Percentiles rank a stretch among this genome's conserved stretches.
Conservation (phyloP, 2,797 vertebrate species). For the Tiaroga cobitis region DNA sequence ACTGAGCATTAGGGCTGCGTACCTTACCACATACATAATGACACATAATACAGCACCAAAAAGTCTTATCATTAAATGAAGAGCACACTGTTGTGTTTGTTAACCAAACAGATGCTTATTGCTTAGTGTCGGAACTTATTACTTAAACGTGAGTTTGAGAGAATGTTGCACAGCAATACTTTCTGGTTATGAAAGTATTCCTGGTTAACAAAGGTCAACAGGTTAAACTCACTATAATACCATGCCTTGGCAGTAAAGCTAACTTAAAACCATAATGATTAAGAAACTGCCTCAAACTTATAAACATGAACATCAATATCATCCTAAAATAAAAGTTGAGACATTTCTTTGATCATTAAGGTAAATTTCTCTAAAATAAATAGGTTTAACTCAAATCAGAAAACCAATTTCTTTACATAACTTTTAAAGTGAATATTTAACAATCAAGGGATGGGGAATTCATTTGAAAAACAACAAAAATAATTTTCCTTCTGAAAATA, state of each 20-base stretch:
- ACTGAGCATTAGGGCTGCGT: neutral
- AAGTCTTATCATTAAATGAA: neutral
- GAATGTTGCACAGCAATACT: neutral
- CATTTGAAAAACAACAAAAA: neutral
- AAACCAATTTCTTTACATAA: neutral
- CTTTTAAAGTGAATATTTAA: neutral
- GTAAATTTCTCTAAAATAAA: neutral
- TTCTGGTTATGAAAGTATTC: neutral
- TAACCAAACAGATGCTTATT: neutral
- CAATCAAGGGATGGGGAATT: neutral
- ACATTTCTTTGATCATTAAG: neutral
- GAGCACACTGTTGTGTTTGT: neutral
- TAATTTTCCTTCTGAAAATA: neutral
- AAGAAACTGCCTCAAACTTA: neutral
- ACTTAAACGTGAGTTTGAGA: neutral
- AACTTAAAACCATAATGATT: neutral
- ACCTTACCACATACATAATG: neutral
- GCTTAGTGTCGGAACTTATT: no score
- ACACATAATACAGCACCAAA: neutral
- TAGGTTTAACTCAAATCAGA: neutral
- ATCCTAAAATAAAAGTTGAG: neutral
- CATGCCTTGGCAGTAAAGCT: neutral
- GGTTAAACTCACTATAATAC: neutral
- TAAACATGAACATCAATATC: neutral
- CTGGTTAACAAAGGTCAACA: neutral